phyloP scores from a whole-genome alignment of 2,113 vertebrate species.

The Sphaerodactylus townsendi region DNA sequence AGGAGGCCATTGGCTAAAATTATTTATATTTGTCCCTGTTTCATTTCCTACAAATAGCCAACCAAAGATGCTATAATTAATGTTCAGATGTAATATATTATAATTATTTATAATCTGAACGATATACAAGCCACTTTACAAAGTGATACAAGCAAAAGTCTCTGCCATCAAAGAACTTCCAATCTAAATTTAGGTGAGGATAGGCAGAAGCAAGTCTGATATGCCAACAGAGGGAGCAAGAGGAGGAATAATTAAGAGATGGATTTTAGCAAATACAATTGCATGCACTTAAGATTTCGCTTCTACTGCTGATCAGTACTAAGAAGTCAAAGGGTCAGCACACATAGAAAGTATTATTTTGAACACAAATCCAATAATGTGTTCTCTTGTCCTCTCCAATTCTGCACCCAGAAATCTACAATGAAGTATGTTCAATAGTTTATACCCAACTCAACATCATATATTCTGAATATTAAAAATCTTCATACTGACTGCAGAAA shows the following conservation, averaged over 20 bases:
- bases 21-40: neutral
- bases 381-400: neutral
- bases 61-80: conserved; percentile 2
- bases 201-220: neutral
- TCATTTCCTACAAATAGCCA: neutral
- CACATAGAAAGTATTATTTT: neutral
- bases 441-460: neutral
- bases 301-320: neutral
- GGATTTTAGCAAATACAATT: neutral
- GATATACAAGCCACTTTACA: neutral
- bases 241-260: neutral
- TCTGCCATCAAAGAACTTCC: conserved; percentile 5
- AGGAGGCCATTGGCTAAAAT: no score
- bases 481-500: neutral
- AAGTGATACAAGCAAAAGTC: no score
- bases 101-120: neutral
- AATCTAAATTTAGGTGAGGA: neutral
- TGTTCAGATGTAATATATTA: neutral
- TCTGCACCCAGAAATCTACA: neutral
- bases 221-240: neutral
- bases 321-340: neutral
- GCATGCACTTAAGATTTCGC: neutral
- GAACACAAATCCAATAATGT: neutral
- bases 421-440: neutral
- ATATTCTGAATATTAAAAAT: neutral